phyloP scores from a whole-genome alignment of 2,888 invertebrate genomes.

The Napeogenes sylphis region DNA sequence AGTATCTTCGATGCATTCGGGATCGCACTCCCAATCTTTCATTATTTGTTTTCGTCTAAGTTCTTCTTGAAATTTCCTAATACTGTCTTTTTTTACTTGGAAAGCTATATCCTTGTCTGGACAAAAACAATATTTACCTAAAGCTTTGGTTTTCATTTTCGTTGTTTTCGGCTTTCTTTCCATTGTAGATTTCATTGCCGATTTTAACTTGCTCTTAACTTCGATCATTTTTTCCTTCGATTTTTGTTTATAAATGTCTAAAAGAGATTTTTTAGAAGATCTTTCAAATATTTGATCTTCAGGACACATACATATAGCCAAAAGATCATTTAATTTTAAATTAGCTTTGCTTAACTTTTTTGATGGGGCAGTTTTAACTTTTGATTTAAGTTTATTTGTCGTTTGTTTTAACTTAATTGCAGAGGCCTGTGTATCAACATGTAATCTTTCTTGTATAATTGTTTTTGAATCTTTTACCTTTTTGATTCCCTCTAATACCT shows the following conservation, averaged over 20 bases:
- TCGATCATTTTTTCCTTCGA: not conserved
- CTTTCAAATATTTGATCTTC: slow-evolving; percentile 6
- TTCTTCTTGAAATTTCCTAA: slow-evolving; percentile 41
- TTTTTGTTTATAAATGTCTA: not conserved
- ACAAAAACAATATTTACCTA: slow-evolving; percentile 4
- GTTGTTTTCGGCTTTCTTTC: not conserved
- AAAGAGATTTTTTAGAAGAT: slow-evolving; percentile 7
- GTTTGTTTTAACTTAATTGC: slow-evolving; percentile 30
- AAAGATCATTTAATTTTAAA: slow-evolving; percentile 1
- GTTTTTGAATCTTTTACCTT: slow-evolving; percentile 33
- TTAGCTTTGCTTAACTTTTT: slow-evolving; percentile 10
- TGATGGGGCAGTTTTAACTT: slow-evolving; percentile 16
- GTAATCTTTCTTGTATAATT: slow-evolving; percentile 29
- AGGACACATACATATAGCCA: slow-evolving; percentile 8
- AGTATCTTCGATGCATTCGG: slow-evolving; percentile 31
- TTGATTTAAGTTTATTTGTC: slow-evolving; percentile 31
- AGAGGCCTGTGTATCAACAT: slow-evolving; percentile 27
- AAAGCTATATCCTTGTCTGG: slow-evolving; percentile 30
- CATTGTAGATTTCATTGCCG: not conserved
- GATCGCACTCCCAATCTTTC: slow-evolving; percentile 40
- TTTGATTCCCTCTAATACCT: slow-evolving; percentile 32
- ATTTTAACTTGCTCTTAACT: not conserved
- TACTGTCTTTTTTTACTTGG: slow-evolving; percentile 46
- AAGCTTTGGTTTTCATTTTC: not conserved
- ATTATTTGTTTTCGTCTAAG: slow-evolving; percentile 35